These are phyloP conservation scores for Hippasteria phrygiana DNA, from an alignment of 53 echinoderm and acorn worm species.

Conservation along the genomic window DNA sequence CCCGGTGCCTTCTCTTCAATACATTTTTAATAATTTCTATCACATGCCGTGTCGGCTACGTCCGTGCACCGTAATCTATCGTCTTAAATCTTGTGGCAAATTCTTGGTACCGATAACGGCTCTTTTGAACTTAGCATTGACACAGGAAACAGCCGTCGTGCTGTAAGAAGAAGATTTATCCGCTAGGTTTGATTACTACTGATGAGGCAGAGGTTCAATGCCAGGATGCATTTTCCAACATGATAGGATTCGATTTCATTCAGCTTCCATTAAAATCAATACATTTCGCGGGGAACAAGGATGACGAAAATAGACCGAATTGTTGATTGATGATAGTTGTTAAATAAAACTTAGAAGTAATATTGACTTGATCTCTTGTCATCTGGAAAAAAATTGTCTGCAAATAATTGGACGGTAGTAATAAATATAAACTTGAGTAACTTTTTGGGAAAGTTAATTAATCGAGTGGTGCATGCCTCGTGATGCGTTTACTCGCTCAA, in stretches of 20 bases:
- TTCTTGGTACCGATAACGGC: too few relatives aligned
- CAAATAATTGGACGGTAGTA: too few relatives aligned
- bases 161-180: not conserved
- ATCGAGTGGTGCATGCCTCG: too few relatives aligned
- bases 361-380: not conserved
- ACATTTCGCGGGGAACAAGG: constrained; percentile 39
- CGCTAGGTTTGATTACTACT: constrained; percentile 23
- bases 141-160: constrained; percentile 9
- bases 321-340: not conserved
- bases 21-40: too few relatives aligned
- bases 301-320: not conserved
- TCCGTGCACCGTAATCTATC: too few relatives aligned
- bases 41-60: too few relatives aligned
- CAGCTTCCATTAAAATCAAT: constrained; percentile 40
- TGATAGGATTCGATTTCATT: constrained; percentile 48
- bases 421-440: too few relatives aligned
- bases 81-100: too few relatives aligned
- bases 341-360: not conserved
- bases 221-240: constrained; percentile 37
- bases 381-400: not conserved
- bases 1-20: too few relatives aligned
- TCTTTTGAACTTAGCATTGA: not conserved
- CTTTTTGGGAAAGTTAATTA: too few relatives aligned
- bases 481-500: too few relatives aligned
- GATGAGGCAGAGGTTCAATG: constrained; percentile 37